Evolutionary conservation across 2,113 vertebrate genomes (phyloP), one percentile per base, ranked within the genome.

Genomic region (Passerina amoena): DNA sequence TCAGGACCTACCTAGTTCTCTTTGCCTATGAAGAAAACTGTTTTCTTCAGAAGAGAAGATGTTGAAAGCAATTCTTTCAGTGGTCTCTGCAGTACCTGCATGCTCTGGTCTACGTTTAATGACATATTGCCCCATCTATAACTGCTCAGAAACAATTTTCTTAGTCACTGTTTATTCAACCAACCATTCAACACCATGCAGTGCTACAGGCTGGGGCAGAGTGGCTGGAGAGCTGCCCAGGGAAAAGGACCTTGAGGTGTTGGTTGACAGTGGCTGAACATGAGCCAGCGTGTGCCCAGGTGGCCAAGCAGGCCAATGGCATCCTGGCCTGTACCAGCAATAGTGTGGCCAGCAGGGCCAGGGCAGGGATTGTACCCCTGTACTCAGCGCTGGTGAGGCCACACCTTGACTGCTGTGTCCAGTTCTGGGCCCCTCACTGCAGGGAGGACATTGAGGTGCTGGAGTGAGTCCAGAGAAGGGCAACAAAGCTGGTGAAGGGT

Each of bases 321-420:
- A 53, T 54, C 37, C 56, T 31, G 56, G 33, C 13, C 25, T 44
- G 21, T 25, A 2, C 25, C 66, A 61, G 66, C 45, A 16, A 6
- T 0, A 8, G 25, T 35, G 38, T 61, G 56, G 27, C 16, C 25
- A 61, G 31, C 38, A 51, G 47, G 37, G 37, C 0, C 47, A 45
- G 56, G 68, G 12, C 25, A 31, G 56, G 0, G 47, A 44, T 33
- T 68, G 22, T 57, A 0, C 4, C 21, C 2, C 68, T 45, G 33
- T 51, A 2, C 38, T 53, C 0, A 1, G 31, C 38, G 13, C 12
- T 44, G 21, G 8, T 44, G 31, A 25, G 47, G 47, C 25, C 3
- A 2, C 6, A 14, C 5, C 48, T 72, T 1, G 1, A 45, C 7
- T 18, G 1, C 38, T 63, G 33, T 33, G 38, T 45, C 1, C 2